phyloP scores from a whole-genome alignment of 2,888 invertebrate species.

The Sepiola atlantica region DNA sequence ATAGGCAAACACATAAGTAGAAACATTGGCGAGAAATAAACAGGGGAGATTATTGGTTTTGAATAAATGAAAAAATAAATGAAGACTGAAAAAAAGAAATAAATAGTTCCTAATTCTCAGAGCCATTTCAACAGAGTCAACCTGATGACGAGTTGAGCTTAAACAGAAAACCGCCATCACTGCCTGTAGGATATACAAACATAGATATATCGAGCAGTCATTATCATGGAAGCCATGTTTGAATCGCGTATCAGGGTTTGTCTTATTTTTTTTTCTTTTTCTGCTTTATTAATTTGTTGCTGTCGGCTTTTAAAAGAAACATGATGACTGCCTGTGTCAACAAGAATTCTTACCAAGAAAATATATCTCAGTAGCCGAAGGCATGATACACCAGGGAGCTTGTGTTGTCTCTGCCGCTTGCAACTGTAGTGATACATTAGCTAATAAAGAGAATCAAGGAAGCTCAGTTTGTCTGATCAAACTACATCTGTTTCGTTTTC shows the following conservation, averaged over 20 bases:
- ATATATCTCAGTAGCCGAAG: neutral
- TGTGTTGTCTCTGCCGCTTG: neutral
- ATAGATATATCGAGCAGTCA: neutral
- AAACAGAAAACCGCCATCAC: neutral
- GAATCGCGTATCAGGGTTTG: neutral
- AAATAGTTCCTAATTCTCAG: neutral
- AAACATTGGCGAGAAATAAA: neutral
- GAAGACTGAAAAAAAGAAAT: too few species aligned
- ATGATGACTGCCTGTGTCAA: neutral
- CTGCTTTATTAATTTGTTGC: too few species aligned
- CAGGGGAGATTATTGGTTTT: neutral
- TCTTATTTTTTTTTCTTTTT: neutral
- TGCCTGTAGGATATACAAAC: neutral
- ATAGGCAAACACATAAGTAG: neutral
- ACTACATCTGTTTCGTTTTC: neutral
- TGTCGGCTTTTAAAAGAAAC: constrained; percentile 4
- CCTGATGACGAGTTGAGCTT: neutral
- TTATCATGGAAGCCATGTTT: constrained; percentile 23
- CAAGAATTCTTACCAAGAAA: neutral
- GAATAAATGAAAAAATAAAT: neutral
- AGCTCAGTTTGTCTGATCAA: neutral
- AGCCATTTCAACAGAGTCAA: neutral
- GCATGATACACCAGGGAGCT: neutral
- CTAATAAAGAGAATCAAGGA: neutral
- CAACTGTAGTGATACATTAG: neutral